These are phyloP conservation scores for Gisinianus flammeolus DNA, from an alignment of 2,888 invertebrate genomes.

Conservation along the genomic window DNA sequence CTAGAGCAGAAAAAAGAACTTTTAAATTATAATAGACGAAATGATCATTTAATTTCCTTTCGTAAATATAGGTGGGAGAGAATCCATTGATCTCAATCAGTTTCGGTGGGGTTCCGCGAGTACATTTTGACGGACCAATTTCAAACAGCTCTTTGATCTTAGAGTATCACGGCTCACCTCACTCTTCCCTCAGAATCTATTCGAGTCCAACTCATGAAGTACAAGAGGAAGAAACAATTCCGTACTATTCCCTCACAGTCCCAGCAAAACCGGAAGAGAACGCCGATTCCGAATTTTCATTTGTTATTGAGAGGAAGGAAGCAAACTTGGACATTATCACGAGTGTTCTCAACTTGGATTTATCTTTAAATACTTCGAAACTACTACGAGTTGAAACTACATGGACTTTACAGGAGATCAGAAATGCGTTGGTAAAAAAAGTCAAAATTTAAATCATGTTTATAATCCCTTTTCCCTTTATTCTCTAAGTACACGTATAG, in stretches of 20 bases:
- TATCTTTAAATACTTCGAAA: constrained; percentile 25
- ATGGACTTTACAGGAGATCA: constrained; percentile 9
- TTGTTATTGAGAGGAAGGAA: not conserved
- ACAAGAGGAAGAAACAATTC: not conserved
- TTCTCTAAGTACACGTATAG: too few species aligned
- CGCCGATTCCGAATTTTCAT: not conserved
- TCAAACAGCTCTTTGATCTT: constrained; percentile 4
- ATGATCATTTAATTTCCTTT: constrained; percentile 5
- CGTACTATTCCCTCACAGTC: not conserved
- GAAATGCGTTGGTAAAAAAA: not conserved
- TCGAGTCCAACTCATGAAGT: not conserved
- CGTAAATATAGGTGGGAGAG: not conserved
- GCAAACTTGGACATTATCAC: not conserved
- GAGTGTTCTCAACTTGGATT: not conserved
- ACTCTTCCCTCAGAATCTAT: constrained; percentile 9
- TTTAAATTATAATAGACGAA: not conserved
- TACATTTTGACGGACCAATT: not conserved
- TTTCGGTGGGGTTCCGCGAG: constrained; percentile 20
- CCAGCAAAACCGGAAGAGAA: constrained; percentile 2
- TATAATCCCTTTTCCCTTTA: too few species aligned
- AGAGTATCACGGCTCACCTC: constrained; percentile 26
- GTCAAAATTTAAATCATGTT: too few species aligned
- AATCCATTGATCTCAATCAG: constrained; percentile 7
- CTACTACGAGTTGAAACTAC: not conserved
- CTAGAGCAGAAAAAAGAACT: too few species aligned